Evolutionary conservation across 1,140 invertebrate genomes (phyloP).

Genomic region (Antheraea pernyi): DNA sequence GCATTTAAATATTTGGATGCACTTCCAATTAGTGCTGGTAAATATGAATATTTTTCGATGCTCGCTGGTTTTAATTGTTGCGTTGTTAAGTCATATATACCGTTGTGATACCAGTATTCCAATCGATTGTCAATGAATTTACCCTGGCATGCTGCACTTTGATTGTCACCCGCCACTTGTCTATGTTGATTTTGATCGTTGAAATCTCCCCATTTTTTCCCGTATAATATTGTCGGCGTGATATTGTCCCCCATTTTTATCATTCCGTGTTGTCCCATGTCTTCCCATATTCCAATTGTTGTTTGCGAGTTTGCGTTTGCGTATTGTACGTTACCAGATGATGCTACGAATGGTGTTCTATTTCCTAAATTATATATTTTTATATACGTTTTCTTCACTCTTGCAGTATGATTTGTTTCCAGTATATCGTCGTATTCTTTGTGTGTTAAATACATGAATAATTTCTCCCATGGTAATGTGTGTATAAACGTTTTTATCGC

Average conservation of each 20-base stretch:
- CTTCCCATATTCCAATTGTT: constrained; percentile 37
- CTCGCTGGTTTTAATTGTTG: background rate
- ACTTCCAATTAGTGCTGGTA: background rate
- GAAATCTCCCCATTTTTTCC: constrained; percentile 16
- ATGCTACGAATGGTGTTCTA: constrained; percentile 36
- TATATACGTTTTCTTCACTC: constrained; percentile 1
- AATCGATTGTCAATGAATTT: background rate
- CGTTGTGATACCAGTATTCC: constrained; percentile 3
- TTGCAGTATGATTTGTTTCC: constrained; percentile 1
- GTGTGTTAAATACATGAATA: constrained; percentile 5
- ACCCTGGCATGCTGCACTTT: background rate
- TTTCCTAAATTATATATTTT: constrained; percentile 29
- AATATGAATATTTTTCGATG: constrained; percentile 1
- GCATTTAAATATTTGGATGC: background rate
- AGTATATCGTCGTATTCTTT: background rate
- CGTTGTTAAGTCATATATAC: background rate
- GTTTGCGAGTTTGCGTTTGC: constrained; percentile 40
- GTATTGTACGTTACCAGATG: constrained; percentile 26
- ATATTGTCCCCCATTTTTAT: constrained; percentile 23
- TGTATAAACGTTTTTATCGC: background rate
- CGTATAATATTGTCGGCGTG: constrained; percentile 19
- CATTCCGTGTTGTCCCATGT: constrained; percentile 24
- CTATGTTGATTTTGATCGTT: background rate
- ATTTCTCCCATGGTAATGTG: background rate
- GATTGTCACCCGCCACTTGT: background rate